Conservation (phyloP, 2,113 vertebrate genomes). For the Sakesphorus luctuosus region DNA sequence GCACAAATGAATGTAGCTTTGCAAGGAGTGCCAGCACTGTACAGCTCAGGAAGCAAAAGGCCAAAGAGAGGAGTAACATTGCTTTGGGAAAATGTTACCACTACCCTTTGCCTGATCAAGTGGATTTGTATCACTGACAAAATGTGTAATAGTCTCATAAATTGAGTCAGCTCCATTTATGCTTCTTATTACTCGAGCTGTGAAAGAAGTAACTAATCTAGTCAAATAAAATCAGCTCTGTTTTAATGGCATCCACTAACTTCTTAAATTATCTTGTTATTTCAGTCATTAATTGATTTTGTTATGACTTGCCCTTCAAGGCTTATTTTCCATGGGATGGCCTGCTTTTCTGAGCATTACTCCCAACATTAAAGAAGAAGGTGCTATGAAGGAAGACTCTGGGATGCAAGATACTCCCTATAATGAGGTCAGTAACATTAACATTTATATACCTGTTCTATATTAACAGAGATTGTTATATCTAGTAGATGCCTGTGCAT, state of each 20-base stretch:
- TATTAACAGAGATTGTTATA: not conserved
- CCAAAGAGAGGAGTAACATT: not conserved
- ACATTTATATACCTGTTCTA: not conserved
- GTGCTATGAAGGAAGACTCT: conserved; percentile 96
- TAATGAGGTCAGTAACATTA: conserved; percentile 84
- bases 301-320: conserved; percentile 71
- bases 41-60: not conserved
- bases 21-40: not conserved
- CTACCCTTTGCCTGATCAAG: not conserved
- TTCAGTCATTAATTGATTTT: not conserved
- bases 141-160: not conserved
- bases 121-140: not conserved
- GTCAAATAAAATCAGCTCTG: not conserved
- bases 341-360: conserved; percentile 95
- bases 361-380: conserved; percentile 97
- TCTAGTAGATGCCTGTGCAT: not conserved
- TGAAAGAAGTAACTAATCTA: not conserved
- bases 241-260: not conserved
- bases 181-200: not conserved
- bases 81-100: not conserved
- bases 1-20: not conserved
- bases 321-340: conserved; percentile 97
- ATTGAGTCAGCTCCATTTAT: not conserved
- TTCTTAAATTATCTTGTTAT: not conserved
- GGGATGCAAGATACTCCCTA: conserved; percentile 98